Conservation (phyloP, 2,797 vertebrate species). For the Cyclura pinguis region DNA sequence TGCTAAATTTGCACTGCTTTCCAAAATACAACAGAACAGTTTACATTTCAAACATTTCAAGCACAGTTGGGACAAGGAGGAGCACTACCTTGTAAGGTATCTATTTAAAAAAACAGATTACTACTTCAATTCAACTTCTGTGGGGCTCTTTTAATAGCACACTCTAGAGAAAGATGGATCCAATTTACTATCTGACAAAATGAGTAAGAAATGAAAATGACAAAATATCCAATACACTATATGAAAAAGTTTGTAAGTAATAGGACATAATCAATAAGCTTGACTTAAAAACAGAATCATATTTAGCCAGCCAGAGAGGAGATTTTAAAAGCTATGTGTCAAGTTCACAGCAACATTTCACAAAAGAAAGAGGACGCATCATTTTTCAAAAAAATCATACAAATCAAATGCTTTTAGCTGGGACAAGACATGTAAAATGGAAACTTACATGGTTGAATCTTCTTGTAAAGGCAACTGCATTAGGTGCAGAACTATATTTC, state of each 20-base stretch:
- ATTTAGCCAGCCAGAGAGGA: background rate
- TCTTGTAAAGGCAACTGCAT: constrained; percentile 98
- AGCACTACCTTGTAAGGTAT: background rate
- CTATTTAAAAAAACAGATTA: background rate
- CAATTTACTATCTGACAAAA: background rate
- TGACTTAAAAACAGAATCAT: too few species aligned
- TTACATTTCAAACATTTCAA: background rate
- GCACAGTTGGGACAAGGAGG: background rate
- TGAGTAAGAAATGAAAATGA: background rate
- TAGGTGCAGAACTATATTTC: constrained; percentile 97
- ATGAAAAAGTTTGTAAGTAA: background rate
- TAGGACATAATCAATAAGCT: background rate
- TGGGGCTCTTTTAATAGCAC: background rate
- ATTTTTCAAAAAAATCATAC: background rate
- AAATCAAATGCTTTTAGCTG: background rate
- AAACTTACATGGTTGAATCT: constrained; percentile 97
- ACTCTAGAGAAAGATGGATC: background rate
- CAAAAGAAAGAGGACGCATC: background rate
- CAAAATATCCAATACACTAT: background rate
- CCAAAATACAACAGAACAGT: background rate
- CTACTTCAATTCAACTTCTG: background rate
- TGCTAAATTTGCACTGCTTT: background rate
- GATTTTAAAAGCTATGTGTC: background rate
- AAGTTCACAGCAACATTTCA: background rate
- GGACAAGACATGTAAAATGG: constrained; percentile 28